Evolutionary conservation across 2,113 vertebrate genomes (phyloP).

Genomic region (Spea bombifrons): DNA sequence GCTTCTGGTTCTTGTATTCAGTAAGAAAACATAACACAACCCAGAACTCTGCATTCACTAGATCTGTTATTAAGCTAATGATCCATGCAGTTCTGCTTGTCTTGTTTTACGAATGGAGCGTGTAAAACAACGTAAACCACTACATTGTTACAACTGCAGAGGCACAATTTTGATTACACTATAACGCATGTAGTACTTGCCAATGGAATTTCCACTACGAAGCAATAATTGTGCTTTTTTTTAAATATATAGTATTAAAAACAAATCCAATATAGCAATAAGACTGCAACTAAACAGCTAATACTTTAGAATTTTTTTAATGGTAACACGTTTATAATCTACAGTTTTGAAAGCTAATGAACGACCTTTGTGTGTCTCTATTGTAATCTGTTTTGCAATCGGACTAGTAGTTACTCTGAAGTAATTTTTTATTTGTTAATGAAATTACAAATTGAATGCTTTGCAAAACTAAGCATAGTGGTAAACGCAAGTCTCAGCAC

Average conservation of each 20-base stretch:
- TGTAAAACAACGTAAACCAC: constrained; percentile 6
- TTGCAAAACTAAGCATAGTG: background rate
- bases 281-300: constrained; percentile 52
- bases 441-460: background rate
- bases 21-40: too few relatives aligned
- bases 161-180: constrained; percentile 52
- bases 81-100: background rate
- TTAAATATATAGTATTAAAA: constrained; percentile 44
- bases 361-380: constrained; percentile 60
- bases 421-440: constrained; percentile 15
- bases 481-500: constrained; percentile 61
- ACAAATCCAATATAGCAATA: constrained; percentile 53
- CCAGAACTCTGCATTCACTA: too few relatives aligned
- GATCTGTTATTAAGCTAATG: too few relatives aligned
- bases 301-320: constrained; percentile 43
- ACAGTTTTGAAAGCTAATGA: constrained; percentile 59
- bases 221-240: constrained; percentile 51
- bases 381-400: constrained; percentile 63
- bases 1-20: too few relatives aligned
- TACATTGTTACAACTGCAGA: constrained; percentile 19
- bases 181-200: constrained; percentile 47
- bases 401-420: constrained; percentile 49
- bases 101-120: background rate
- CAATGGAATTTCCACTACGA: constrained; percentile 48
- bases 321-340: constrained; percentile 51